Evolutionary conservation across 2,113 vertebrate genomes (phyloP), one percentile per base, ranked within the genome.

Genomic region (Seriola aureovittata): DNA sequence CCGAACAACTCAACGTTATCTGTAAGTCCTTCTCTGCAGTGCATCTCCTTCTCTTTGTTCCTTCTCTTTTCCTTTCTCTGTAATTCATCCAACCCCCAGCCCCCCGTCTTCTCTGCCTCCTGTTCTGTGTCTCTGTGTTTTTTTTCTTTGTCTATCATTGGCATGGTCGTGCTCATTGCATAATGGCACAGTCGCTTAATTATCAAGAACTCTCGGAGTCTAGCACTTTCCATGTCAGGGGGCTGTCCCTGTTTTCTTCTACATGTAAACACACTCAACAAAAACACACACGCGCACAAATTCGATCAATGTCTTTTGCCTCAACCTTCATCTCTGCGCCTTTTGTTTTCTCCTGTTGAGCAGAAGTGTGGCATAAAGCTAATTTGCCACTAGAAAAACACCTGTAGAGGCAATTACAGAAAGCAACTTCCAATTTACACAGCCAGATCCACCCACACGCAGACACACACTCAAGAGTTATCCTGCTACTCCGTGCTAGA

Each of bases 121-220:
- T 91, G 88, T 86, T 92, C 89, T 32, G 81, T 90, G 85, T 92
- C 73, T 78, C 76, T 89, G 80, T 81, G 92, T 79, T 55, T 92
- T 80, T 58, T 71, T 84, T 88, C 87, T 90, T 93, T 93, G 88
- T 89, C 88, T 82, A 34, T 85, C 87, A 73, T 55, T 87, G 85
- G 92, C 89, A 89, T 23, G 73, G 78, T 78, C 71, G 70, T 59
- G 48, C 55, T 85, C 17, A 1, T 92, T 91, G 91, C 88, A 86
- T 91, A 92, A 92, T 81, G 50, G 75, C 85, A 74, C 87, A 81
- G 63, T 83, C 42, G 70, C 82, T 84, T 85, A 78, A 88, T 90
- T 90, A 83, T 88, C 88, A 25, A 79, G 91, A 91, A 92, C 89
- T 9, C 59, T 71, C 80, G 10, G 38, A 32, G 91, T 90, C 90